Evolutionary conservation across 2,888 invertebrate species (phyloP).

Genomic region (Trypoxylon attenuatum): DNA sequence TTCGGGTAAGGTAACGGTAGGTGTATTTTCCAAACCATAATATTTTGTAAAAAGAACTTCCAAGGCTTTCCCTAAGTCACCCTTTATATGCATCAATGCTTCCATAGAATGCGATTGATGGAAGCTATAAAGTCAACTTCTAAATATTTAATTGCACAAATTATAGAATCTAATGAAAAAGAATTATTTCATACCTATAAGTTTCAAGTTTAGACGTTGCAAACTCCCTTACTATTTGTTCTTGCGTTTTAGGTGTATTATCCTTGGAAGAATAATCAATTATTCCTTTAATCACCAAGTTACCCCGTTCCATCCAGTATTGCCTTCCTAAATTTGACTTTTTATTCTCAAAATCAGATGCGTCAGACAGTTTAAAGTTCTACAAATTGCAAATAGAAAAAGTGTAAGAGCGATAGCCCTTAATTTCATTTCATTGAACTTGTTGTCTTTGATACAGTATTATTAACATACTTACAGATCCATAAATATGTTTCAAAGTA

Average conservation of each 20-base stretch:
- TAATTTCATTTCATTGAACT: too few species aligned
- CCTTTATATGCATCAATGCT: conserved; percentile 81
- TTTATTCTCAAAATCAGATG: conserved; percentile 79
- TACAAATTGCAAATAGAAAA: conserved; percentile 50
- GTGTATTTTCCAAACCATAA: conserved; percentile 76
- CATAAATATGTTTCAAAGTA: conserved; percentile 84
- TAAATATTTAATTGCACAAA: conserved; percentile 8
- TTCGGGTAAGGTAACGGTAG: conserved; percentile 70
- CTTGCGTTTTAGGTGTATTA: conserved; percentile 78
- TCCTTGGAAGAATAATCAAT: conserved; percentile 81
- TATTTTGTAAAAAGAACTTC: conserved; percentile 84
- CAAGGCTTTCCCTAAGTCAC: conserved; percentile 83
- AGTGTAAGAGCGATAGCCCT: too few species aligned
- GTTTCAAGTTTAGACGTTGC: conserved; percentile 84
- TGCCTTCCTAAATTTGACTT: conserved; percentile 81
- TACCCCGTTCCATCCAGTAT: conserved; percentile 87
- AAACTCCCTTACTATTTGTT: conserved; percentile 82
- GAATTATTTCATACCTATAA: conserved; percentile 71
- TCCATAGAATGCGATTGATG: conserved; percentile 84
- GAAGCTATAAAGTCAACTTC: conserved; percentile 78
- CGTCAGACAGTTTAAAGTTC: conserved; percentile 76
- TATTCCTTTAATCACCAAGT: conserved; percentile 83
- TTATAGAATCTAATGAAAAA: not conserved
- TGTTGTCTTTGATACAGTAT: not conserved
- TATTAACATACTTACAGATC: conserved; percentile 77